Percentiles rank a stretch among this genome's conserved stretches.
Evolutionary conservation across 2,888 invertebrate species (phyloP).

Genomic region (Amiota mariae): DNA sequence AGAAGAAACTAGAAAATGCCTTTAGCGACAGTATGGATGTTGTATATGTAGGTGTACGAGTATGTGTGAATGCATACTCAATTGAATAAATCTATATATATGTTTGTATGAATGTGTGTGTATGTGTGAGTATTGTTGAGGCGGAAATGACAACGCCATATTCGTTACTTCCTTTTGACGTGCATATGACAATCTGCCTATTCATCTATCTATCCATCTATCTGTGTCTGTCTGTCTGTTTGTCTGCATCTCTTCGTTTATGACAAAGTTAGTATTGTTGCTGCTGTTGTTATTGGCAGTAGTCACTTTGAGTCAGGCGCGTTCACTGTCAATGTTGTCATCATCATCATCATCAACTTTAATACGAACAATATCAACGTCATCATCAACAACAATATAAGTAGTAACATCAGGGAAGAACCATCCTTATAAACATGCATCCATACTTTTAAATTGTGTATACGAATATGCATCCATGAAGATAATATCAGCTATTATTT

Average conservation of each 20-base stretch:
- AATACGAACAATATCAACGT: background rate
- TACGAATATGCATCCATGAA: background rate
- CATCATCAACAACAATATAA: too few species aligned
- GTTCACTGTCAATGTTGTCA: slow-evolving; percentile 7
- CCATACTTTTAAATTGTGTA: background rate
- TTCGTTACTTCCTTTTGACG: slow-evolving; percentile 30
- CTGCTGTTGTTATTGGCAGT: too few species aligned
- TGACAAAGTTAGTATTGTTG: too few species aligned
- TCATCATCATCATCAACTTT: slow-evolving; percentile 14
- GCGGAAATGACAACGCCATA: slow-evolving; percentile 18
- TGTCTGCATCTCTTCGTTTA: background rate
- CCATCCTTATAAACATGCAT: background rate
- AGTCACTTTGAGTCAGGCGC: background rate
- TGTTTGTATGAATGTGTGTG: slow-evolving; percentile 37
- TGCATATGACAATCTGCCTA: too few species aligned
- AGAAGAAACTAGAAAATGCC: slow-evolving; percentile 57
- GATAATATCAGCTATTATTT: background rate
- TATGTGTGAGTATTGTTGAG: background rate
- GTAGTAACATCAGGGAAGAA: too few species aligned
- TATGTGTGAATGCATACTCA: background rate
- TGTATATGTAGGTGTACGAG: slow-evolving; percentile 11
- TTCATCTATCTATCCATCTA: too few species aligned
- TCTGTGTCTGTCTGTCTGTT: background rate
- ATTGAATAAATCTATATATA: background rate
- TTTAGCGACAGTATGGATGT: slow-evolving; percentile 34